Conservation (phyloP, 1,140 invertebrate species). For the Alviniconcha marisindica region DNA sequence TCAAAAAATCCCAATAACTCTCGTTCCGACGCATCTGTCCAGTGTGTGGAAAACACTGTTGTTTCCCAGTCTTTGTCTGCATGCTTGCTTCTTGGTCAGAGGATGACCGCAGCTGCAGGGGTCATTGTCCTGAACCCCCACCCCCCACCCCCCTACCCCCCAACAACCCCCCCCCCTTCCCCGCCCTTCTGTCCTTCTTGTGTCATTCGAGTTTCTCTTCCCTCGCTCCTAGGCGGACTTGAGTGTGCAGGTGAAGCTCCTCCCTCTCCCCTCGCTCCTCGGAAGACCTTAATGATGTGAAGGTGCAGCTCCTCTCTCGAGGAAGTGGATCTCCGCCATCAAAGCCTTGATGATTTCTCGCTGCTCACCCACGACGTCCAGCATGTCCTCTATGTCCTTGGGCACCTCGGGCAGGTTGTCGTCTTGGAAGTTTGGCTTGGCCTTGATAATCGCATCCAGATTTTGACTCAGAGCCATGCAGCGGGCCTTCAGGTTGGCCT, state of each 20-base stretch:
- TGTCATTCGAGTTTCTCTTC: too few relatives aligned
- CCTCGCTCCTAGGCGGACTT: not conserved
- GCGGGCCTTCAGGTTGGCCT: not conserved
- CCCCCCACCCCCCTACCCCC: not conserved
- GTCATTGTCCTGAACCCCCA: too few relatives aligned
- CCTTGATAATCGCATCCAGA: not conserved
- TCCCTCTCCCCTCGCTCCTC: not conserved
- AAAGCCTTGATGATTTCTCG: not conserved
- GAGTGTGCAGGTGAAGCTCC: not conserved
- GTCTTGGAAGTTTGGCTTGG: not conserved
- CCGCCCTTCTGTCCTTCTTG: slow-evolving; percentile 10
- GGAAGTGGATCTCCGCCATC: not conserved
- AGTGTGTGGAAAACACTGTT: too few relatives aligned
- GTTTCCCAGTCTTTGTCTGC: too few relatives aligned
- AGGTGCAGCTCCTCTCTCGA: not conserved
- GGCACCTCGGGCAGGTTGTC: not conserved
- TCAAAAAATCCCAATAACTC: too few relatives aligned
- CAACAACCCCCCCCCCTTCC: not conserved
- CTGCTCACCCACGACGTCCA: slow-evolving; percentile 19
- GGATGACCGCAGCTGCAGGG: too few relatives aligned
- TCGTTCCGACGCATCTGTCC: too few relatives aligned
- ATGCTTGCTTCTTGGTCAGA: too few relatives aligned
- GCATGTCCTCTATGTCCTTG: slow-evolving; percentile 13
- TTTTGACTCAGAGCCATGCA: not conserved
- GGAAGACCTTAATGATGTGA: not conserved